Base-by-base conservation (phyloP, 2,888 invertebrate species). In the Acholoe squamosa region DNA sequence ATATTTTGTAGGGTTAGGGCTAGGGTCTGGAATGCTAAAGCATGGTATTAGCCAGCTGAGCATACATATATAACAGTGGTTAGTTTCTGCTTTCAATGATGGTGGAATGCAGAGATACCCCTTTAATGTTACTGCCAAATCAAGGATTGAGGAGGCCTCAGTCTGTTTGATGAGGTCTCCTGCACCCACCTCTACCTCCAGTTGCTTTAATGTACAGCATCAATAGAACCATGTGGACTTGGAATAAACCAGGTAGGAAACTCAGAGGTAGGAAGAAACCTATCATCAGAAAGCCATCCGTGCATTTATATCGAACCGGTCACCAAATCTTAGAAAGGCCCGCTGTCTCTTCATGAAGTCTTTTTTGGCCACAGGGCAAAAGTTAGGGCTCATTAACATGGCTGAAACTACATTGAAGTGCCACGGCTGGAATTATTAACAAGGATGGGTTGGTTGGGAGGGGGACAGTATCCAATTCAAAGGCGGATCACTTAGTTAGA, bases 321-420 rank as follows among this genome's bases (percentile, higher is more conserved):
- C 61, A n/a, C 61, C 22, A 19, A 61, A n/a, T 19, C 61, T 7
- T 19, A 61, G 12, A 12, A n/a, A 61, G 19, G 22, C 5, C 61
- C 61, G 22, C 61, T n/a, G 61, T 7, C 61, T 61, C 61, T 61
- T 61, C 1, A 7, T 14, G 61, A 10, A 19, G 61, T 61, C 12
- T 61, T n/a, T 61, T 61, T 61, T 61, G n/a, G 61, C 61, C 61
- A 19, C 61, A n/a, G 61, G 61, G 61, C n/a, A n/a, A n/a, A 61
- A 61, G 61, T n/a, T 19, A n/a, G n/a, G 19, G 61, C 19, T 61
- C 61, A 10, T 10, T 14, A 54, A 10, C 54, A 19, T 19, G 61
- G 22, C 61, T 61, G 61, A 61, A 61, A 19, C 19, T 61, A 61
- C 61, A 61, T 19, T 61, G 61, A 61, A 61, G 61, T 61, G n/a